Base-by-base conservation (phyloP, 2,797 vertebrate species). In the Manis javanica region DNA sequence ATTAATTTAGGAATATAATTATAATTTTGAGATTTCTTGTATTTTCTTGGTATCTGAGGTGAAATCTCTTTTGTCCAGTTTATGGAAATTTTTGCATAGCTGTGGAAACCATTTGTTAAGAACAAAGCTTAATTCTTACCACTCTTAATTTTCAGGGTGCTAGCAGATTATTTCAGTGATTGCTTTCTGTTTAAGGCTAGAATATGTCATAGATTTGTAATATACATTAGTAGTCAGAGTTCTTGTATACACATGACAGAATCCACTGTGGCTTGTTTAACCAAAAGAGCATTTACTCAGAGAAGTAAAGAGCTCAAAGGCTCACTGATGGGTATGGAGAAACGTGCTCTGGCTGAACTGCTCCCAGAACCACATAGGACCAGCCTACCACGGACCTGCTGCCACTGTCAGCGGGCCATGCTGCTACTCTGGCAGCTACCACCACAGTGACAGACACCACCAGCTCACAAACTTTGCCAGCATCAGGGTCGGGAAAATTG, bases 1-100 rank as follows among this genome's bases (percentile, higher is more conserved):
- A 42, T 90, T 92, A 89, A 46, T 91, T 81, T 89, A 37, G 49
- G 69, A 75, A 49, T 74, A 55, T 15, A 51, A 96, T 81, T 92
- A 13, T 51, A 64, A 59, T 91, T 92, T 83, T 82, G 86, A 94
- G 55, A 81, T 37, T 23, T 10, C 42, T 91, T 84, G 1, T 51
- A 61, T 91, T 92, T 92, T 87, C 59, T 92, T 94, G 24, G 19
- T 51, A 34, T 84, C 39, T 85, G 72, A 91, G 85, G 24, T 19
- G 77, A 96, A 91, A 34, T 66, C 7, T 15, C 49, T 95, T 94
- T 93, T 81, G 34, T 77, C 39, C 12, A 29, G 3, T 59, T 95
- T 85, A 39, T 8, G 75, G 51, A 42, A 88, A 37, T 57, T 94
- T 97, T 94, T 87, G 87, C 13, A 31, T 55, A 82, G 12, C 12